These are phyloP conservation scores for Equus quagga DNA, from an alignment of 2,113 vertebrate species.

Conservation along the genomic window DNA sequence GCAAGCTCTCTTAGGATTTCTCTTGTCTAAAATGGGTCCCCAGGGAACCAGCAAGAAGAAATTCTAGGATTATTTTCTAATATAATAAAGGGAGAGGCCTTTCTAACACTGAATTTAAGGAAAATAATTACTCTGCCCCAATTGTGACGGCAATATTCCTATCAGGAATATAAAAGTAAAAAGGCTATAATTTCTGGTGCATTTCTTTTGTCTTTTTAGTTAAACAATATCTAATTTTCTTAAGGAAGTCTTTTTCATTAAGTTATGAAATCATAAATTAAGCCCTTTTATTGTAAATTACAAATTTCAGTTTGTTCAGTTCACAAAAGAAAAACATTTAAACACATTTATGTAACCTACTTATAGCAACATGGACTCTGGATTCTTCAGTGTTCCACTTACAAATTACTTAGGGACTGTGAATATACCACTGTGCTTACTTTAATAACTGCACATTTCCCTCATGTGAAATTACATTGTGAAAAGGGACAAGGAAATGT, in stretches of 20 bases:
- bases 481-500: neutral
- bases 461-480: too few species aligned
- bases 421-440: neutral
- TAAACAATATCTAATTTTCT: slow-evolving; percentile 55
- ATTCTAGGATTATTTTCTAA: slow-evolving; percentile 25
- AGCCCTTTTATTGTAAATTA: slow-evolving; percentile 51
- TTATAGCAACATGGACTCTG: slow-evolving; percentile 7
- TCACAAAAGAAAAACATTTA: slow-evolving; percentile 54
- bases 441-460: slow-evolving; percentile 35
- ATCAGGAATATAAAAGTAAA: slow-evolving; percentile 51
- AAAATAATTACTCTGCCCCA: slow-evolving; percentile 50
- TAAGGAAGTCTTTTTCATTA: neutral
- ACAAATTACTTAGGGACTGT: slow-evolving; percentile 27
- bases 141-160: slow-evolving; percentile 29
- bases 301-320: slow-evolving; percentile 1
- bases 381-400: neutral
- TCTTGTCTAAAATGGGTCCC: slow-evolving; percentile 43
- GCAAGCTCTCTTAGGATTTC: slow-evolving; percentile 55
- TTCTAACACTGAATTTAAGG: slow-evolving; percentile 53
- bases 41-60: neutral
- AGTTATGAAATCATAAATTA: slow-evolving; percentile 51
- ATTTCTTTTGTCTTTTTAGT: slow-evolving; percentile 51
- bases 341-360: slow-evolving; percentile 36
- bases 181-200: neutral
- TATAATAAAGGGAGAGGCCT: slow-evolving; percentile 39